phyloP scores from a whole-genome alignment of 2,888 invertebrate genomes.

The Boloria euphrosyne region DNA sequence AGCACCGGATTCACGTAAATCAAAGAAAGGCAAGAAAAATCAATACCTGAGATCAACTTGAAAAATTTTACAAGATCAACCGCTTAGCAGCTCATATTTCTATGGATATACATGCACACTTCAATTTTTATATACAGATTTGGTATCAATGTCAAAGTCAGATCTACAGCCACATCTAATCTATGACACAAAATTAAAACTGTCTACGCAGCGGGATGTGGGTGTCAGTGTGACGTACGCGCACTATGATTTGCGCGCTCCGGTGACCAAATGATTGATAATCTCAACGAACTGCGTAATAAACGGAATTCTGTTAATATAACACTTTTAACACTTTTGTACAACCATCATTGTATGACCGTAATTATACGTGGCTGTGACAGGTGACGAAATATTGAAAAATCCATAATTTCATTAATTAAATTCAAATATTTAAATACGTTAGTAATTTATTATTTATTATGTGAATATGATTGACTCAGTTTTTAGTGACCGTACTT shows the following conservation, averaged over 20 bases:
- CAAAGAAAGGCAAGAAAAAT: no score
- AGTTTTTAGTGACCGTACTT: no score
- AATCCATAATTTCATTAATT: neutral
- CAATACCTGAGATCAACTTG: no score
- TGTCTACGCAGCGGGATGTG: slow-evolving; percentile 56
- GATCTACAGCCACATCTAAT: neutral
- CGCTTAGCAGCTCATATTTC: no score
- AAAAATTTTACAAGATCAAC: no score
- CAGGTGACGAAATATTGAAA: no score
- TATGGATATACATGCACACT: no score
- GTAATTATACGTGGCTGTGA: neutral
- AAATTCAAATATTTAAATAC: no score
- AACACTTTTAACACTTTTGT: slow-evolving; percentile 43
- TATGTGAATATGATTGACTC: no score
- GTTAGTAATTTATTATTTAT: no score
- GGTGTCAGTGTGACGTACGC: slow-evolving; percentile 72
- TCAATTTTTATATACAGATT: neutral
- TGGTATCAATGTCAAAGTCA: neutral
- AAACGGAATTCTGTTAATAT: slow-evolving; percentile 59
- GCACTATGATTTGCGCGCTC: slow-evolving; percentile 79
- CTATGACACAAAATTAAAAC: slow-evolving; percentile 13
- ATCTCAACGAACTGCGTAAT: slow-evolving; percentile 70
- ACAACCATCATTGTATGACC: slow-evolving; percentile 23
- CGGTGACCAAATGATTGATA: slow-evolving; percentile 76
- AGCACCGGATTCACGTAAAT: no score